Percentiles rank a stretch among this genome's conserved stretches.
Conservation (phyloP, 2,888 invertebrate genomes). For the Hirtodrosophila histrioides region DNA sequence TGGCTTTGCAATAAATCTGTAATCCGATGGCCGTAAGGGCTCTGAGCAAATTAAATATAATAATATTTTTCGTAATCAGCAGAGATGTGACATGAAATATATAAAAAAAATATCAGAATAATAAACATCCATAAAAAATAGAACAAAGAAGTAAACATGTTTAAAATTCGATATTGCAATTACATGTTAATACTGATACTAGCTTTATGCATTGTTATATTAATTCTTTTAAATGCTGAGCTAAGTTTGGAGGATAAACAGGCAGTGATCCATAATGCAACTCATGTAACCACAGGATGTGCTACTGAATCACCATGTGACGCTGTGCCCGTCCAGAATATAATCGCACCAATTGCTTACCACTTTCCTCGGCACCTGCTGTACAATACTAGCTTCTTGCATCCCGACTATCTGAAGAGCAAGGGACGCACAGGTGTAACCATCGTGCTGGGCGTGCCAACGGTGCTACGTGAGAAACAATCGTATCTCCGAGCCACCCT, state of each 20-base stretch:
- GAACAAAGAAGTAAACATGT: conserved; percentile 51
- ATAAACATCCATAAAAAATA: too few species aligned
- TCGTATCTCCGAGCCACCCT: conserved; percentile 94
- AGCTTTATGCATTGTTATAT: conserved; percentile 86
- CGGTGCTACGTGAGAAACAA: conserved; percentile 94
- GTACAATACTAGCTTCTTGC: conserved; percentile 90
- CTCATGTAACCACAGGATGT: conserved; percentile 60
- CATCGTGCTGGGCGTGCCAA: conserved; percentile 93
- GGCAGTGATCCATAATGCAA: conserved; percentile 85
- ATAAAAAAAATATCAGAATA: too few species aligned
- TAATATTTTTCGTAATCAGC: too few species aligned
- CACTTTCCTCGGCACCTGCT: conserved; percentile 95
- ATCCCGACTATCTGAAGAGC: conserved; percentile 91
- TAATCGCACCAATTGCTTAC: conserved; percentile 91
- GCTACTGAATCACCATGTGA: conserved; percentile 60
- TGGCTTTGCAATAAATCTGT: too few species aligned
- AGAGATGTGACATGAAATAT: too few species aligned
- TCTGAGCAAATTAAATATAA: too few species aligned
- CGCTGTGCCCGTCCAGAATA: conserved; percentile 83
- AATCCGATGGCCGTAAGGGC: too few species aligned
- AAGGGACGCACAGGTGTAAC: conserved; percentile 90
- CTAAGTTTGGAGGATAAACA: too few species aligned
- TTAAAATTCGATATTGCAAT: conserved; percentile 85
- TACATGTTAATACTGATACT: conserved; percentile 86
- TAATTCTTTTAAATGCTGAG: conserved; percentile 85